phyloP scores from a whole-genome alignment of 2,888 invertebrate species.

The Eulithis testata region DNA sequence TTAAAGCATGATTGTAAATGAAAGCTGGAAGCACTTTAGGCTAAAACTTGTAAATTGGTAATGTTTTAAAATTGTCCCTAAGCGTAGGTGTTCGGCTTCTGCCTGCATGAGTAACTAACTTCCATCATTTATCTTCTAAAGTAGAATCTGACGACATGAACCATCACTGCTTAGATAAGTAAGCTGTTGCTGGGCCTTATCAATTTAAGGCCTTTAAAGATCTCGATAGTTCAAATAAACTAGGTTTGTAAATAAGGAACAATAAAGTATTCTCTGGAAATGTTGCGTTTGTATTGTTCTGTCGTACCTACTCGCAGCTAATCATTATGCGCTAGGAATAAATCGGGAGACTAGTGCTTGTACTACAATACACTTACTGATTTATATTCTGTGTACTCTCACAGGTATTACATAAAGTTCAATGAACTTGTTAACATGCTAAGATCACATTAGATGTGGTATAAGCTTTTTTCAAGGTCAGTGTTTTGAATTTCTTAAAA shows the following conservation, averaged over 20 bases:
- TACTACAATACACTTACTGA: background rate
- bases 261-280: constrained; percentile 45
- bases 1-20: constrained; percentile 44
- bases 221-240: constrained; percentile 47
- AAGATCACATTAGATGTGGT: background rate
- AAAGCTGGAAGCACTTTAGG: constrained; percentile 42
- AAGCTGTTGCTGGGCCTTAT: constrained; percentile 37
- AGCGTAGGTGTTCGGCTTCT: constrained; percentile 40
- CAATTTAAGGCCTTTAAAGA: constrained; percentile 40
- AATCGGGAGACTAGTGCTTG: background rate
- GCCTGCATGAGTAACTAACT: constrained; percentile 35
- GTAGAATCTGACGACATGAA: constrained; percentile 34
- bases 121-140: constrained; percentile 28
- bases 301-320: background rate
- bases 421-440: constrained; percentile 4
- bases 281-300: constrained; percentile 34
- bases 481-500: background rate
- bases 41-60: constrained; percentile 50
- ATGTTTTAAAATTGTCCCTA: constrained; percentile 49
- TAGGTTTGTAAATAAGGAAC: constrained; percentile 45
- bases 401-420: constrained; percentile 7
- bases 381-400: background rate
- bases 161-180: constrained; percentile 33
- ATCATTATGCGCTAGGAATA: background rate
- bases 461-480: background rate